phyloP scores from a whole-genome alignment of 1,140 invertebrate species.

The Megathymus violae region DNA sequence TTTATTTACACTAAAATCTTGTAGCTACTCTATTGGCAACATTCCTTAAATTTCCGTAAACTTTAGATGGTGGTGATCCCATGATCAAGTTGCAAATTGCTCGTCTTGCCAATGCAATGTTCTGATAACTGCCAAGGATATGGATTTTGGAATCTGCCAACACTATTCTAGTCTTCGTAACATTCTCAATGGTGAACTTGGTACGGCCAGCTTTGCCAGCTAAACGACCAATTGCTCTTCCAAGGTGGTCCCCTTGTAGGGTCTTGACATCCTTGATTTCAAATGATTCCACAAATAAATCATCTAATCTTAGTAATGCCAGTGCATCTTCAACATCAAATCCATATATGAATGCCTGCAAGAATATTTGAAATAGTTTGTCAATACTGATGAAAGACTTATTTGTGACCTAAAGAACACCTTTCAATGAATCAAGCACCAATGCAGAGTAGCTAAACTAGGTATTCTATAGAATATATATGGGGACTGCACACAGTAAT shows the following conservation, averaged over 20 bases:
- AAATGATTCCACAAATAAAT: slow-evolving; percentile 98
- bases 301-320: slow-evolving; percentile 96
- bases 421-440: too few relatives aligned
- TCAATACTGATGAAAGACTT: too few relatives aligned
- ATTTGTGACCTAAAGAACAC: too few relatives aligned
- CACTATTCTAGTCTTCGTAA: slow-evolving; percentile 99
- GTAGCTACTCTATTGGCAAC: slow-evolving; percentile 92
- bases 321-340: slow-evolving; percentile 99
- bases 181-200: slow-evolving; percentile 99
- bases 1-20: slow-evolving; percentile 87
- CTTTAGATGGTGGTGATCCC: slow-evolving; percentile 97
- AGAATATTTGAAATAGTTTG: too few relatives aligned
- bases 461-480: too few relatives aligned
- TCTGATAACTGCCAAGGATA: slow-evolving; percentile 98
- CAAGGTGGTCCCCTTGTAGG: slow-evolving; percentile 97
- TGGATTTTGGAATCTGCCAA: slow-evolving; percentile 98
- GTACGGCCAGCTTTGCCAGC: slow-evolving; percentile 99
- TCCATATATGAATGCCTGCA: slow-evolving; percentile 95
- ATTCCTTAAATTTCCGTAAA: slow-evolving; percentile 96
- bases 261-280: slow-evolving; percentile 98
- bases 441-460: too few relatives aligned
- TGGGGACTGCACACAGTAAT: too few relatives aligned
- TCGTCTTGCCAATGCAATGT: slow-evolving; percentile 96
- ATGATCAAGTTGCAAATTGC: slow-evolving; percentile 99
- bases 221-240: slow-evolving; percentile 97